These are phyloP conservation scores for Odontesthes bonariensis DNA, from an alignment of 2,113 vertebrate genomes.

Conservation along the genomic window DNA sequence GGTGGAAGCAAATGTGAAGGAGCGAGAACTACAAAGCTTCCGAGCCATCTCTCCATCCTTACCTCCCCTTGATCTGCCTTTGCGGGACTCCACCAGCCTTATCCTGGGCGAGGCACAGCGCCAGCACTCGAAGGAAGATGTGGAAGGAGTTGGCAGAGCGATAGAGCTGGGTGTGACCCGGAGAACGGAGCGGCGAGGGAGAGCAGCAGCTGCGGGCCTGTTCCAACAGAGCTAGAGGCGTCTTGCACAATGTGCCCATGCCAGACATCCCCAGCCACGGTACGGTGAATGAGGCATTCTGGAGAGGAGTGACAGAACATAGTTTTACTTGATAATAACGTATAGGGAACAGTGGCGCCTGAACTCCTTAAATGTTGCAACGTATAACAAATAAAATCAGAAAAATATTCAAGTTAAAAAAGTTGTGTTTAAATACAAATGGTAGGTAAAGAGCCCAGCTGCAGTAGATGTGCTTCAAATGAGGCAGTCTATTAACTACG, in stretches of 20 bases:
- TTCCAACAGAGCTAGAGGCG: constrained; percentile 89
- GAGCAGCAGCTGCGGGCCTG: constrained; percentile 88
- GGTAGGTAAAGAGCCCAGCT: no score
- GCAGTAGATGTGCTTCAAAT: no score
- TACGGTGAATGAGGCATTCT: constrained; percentile 90
- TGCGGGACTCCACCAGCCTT: constrained; percentile 86
- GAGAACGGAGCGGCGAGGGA: constrained; percentile 67
- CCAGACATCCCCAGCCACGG: constrained; percentile 93
- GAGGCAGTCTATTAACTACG: no score
- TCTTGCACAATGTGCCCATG: constrained; percentile 85
- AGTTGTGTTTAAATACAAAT: no score
- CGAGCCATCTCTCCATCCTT: constrained; percentile 36
- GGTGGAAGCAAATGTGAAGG: constrained; percentile 8
- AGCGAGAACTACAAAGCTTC: constrained; percentile 37
- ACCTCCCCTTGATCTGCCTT: constrained; percentile 99
- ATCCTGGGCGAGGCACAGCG: constrained; percentile 87
- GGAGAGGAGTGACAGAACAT: constrained; percentile 41
- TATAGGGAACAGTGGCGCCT: no score
- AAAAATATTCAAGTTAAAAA: no score
- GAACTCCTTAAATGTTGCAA: no score
- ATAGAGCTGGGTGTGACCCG: constrained; percentile 85
- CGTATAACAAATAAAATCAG: no score
- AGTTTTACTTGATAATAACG: background rate
- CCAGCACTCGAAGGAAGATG: constrained; percentile 93
- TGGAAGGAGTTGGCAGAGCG: constrained; percentile 91